phyloP scores from a whole-genome alignment of 2,113 vertebrate species.

The Carlito syrichta region DNA sequence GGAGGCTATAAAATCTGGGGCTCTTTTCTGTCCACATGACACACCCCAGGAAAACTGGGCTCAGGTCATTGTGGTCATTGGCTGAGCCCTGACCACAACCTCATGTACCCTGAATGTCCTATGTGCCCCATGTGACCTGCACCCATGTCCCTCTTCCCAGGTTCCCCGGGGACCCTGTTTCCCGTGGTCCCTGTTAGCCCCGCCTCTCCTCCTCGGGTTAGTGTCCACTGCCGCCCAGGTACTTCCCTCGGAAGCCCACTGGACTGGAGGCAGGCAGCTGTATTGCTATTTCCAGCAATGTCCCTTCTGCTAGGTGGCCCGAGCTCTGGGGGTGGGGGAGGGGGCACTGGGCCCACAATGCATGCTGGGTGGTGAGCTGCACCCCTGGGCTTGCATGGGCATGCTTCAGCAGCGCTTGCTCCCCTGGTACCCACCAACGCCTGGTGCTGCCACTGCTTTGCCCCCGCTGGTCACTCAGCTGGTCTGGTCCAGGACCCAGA shows the following conservation, averaged over 20 bases:
- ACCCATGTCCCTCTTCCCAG: slow-evolving; percentile 88
- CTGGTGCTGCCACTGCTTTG: not conserved
- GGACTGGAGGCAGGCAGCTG: slow-evolving; percentile 83
- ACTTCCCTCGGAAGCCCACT: slow-evolving; percentile 82
- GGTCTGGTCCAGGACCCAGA: not conserved
- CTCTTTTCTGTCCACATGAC: not conserved
- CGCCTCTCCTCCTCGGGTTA: slow-evolving; percentile 88
- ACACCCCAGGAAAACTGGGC: not conserved
- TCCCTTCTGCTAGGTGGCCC: slow-evolving; percentile 84
- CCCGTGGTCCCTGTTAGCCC: slow-evolving; percentile 90
- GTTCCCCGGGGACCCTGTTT: slow-evolving; percentile 89
- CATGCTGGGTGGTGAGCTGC: slow-evolving; percentile 3
- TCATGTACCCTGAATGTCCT: not conserved
- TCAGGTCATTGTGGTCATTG: not conserved
- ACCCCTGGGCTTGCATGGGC: slow-evolving; percentile 35
- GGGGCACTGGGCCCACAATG: not conserved
- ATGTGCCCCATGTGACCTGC: slow-evolving; percentile 9
- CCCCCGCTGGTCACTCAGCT: not conserved
- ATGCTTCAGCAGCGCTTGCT: slow-evolving; percentile 2
- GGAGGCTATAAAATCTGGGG: no score
- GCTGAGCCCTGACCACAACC: not conserved
- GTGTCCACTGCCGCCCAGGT: slow-evolving; percentile 93
- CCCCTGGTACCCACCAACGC: not conserved
- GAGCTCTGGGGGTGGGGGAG: slow-evolving; percentile 1
- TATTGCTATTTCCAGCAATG: slow-evolving; percentile 93